Base-by-base conservation (phyloP, 1,140 invertebrate species). In the Pogonomyrmex californicus region DNA sequence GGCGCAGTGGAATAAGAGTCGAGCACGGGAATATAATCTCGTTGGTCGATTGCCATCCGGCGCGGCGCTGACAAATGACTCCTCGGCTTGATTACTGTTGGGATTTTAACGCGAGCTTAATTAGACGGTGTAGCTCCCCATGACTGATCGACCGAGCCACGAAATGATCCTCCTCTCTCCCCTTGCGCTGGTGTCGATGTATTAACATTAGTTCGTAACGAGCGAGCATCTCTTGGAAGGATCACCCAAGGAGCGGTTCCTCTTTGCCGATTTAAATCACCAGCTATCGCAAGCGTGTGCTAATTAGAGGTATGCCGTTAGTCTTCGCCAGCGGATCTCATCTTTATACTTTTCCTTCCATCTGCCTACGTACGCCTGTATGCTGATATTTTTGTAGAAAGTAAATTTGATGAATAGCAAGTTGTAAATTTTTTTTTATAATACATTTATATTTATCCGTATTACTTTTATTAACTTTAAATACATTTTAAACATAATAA, bases 81-180 rank as follows among this genome's bases (percentile, higher is more conserved):
- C 85, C 81, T 89, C 87, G 89, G 63, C 87, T 86, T 91, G 87
- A 91, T 91, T 91, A 91, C 90, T 91, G 90, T 91, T 91, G 90
- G 90, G 90, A 91, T 91, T 91, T 91, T 91, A 91, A 91, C 90
- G 86, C 89, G 85, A 87, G 90, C 90, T 91, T 91, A 91, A 91
- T 91, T 91, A 91, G 90, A 91, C 87, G 86, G 87, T 87, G 89
- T 79, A 91, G 68, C 82, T 85, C 49, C 38, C 65, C 91, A 83
- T 91, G 86, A 92, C 88, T 90, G 91, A 92, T 92, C 87, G 91
- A 86, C 87, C 78, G 66, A 71, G 86, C 62, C 62, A 87, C 82
- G 85, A 66, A 87, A 85, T 54, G 81, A 49, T 49, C 75, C 33
- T 71, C 44, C 17, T 63, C 56, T 51, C 49, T 51, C 51, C 41